Conservation (phyloP, 2,888 invertebrate genomes). For the Dromius quadrimaculatus region DNA sequence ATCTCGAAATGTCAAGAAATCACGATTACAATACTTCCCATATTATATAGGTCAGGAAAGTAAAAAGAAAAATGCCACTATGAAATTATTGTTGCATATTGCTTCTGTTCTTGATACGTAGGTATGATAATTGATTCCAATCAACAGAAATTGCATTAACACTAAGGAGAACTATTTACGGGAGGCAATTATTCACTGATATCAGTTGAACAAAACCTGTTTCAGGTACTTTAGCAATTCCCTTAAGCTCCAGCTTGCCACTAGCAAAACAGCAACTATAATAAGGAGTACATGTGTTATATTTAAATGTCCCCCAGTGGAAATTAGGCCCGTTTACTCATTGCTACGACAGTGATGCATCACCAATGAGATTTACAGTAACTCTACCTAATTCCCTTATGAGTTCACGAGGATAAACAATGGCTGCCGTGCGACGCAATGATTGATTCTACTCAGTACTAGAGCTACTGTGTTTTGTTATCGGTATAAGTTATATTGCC, state of each 20-base stretch:
- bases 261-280: slow-evolving; percentile 29
- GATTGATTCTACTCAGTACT: slow-evolving; percentile 24
- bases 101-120: too few species aligned
- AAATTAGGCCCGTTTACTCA: slow-evolving; percentile 24
- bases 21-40: too few species aligned
- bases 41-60: too few species aligned
- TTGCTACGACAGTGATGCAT: slow-evolving; percentile 41
- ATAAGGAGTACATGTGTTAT: slow-evolving; percentile 41
- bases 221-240: not conserved
- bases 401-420: slow-evolving; percentile 36
- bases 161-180: too few species aligned
- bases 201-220: not conserved
- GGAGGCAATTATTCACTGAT: not conserved
- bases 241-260: not conserved
- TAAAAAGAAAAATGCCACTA: too few species aligned
- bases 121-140: too few species aligned
- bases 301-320: slow-evolving; percentile 42
- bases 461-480: not conserved
- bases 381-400: slow-evolving; percentile 34
- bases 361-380: slow-evolving; percentile 45
- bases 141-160: too few species aligned
- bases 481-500: too few species aligned
- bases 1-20: too few species aligned
- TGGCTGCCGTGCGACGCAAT: slow-evolving; percentile 12
- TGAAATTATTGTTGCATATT: too few species aligned